Evolutionary conservation across 2,888 invertebrate species (phyloP).

Genomic region (Tolmerus cingulatus): DNA sequence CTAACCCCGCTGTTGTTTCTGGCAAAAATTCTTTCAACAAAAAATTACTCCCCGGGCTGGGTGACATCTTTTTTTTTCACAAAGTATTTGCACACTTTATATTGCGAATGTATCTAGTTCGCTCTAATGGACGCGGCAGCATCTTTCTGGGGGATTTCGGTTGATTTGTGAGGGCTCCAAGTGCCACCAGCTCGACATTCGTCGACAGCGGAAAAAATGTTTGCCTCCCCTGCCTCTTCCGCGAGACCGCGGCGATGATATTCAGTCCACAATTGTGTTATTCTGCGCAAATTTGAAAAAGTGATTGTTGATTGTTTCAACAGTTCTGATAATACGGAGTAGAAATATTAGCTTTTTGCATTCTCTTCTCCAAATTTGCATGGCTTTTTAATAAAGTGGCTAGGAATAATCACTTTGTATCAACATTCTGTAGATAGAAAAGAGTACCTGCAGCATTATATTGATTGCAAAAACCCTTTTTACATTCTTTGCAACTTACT

Average conservation of each 20-base stretch:
- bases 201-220: not conserved
- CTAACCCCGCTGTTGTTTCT: not conserved
- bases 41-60: not conserved
- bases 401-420: not conserved
- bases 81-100: not conserved
- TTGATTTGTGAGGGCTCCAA: not conserved
- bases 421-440: not conserved
- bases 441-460: not conserved
- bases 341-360: not conserved
- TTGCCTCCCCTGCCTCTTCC: not conserved
- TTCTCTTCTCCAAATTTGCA: not conserved
- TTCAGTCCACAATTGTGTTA: not conserved
- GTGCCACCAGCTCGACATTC: not conserved
- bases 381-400: not conserved
- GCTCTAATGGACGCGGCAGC: not conserved
- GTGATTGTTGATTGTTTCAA: not conserved
- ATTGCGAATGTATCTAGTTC: not conserved
- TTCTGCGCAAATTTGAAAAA: not conserved
- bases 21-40: not conserved
- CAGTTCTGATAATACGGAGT: not conserved
- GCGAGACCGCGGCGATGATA: not conserved
- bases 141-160: not conserved
- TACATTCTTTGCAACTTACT: too few relatives aligned
- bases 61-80: not conserved
- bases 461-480: not conserved